Percentiles rank a stretch among this genome's conserved stretches.
phyloP scores from a whole-genome alignment of 2,797 vertebrate genomes.

The Thaleichthys pacificus region DNA sequence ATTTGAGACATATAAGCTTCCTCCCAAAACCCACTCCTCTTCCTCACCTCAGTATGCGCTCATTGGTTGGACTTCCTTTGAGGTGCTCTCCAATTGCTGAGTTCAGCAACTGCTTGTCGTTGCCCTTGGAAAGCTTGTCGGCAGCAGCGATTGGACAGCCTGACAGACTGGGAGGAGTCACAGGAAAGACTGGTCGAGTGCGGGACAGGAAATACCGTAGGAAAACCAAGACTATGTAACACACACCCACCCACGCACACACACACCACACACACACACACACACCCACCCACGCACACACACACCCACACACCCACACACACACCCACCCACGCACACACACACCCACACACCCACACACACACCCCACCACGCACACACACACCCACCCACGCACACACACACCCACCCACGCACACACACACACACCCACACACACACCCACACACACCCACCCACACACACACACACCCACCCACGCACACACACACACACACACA shows the following conservation, averaged over 20 bases:
- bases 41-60: constrained; percentile 90
- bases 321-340: background rate
- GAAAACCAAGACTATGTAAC: background rate
- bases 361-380: constrained; percentile 4
- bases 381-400: constrained; percentile 12
- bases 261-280: constrained; percentile 12
- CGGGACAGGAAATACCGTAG: background rate
- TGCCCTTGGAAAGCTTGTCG: constrained; percentile 92
- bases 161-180: constrained; percentile 78
- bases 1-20: too few species aligned
- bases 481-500: constrained; percentile 4
- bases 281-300: constrained; percentile 5
- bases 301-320: background rate
- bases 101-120: constrained; percentile 84
- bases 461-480: constrained; percentile 15
- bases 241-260: constrained; percentile 8
- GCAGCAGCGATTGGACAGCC: constrained; percentile 97
- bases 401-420: constrained; percentile 5
- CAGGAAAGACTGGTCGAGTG: background rate
- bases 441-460: background rate
- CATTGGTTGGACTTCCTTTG: constrained; percentile 87
- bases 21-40: background rate
- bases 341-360: constrained; percentile 12
- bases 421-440: constrained; percentile 1
- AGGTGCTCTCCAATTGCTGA: constrained; percentile 81